A percentile compares a stretch with the other conserved stretches of the same genome.
Conservation (phyloP, 2,888 invertebrate species). For the Smittia aterrima region DNA sequence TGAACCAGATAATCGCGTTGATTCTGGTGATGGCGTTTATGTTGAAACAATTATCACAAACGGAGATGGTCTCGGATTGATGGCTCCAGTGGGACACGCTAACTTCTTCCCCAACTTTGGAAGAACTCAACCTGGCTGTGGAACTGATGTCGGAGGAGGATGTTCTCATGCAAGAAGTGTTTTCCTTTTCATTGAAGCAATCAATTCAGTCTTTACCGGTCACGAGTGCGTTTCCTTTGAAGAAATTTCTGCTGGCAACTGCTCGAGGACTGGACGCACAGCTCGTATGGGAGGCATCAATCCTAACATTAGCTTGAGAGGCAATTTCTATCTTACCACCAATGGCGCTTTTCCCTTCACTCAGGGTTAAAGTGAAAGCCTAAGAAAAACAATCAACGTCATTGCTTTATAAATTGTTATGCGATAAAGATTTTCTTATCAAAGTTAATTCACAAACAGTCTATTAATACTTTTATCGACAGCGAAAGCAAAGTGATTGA, state of each 20-base stretch:
- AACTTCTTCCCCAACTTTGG: slow-evolving; percentile 53
- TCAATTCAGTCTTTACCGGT: not conserved
- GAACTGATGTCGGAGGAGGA: not conserved
- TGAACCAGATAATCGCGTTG: slow-evolving; percentile 48
- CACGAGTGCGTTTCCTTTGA: not conserved
- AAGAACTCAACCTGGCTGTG: not conserved
- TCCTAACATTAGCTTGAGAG: no score
- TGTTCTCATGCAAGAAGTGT: not conserved
- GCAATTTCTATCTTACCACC: no score
- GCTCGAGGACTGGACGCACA: not conserved
- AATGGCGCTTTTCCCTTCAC: no score
- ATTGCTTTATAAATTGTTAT: no score
- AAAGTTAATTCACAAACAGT: no score
- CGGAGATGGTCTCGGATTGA: slow-evolving; percentile 49
- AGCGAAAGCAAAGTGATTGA: no score
- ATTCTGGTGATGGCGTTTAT: slow-evolving; percentile 49
- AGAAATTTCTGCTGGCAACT: not conserved
- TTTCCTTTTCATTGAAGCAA: not conserved
- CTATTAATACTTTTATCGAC: no score
- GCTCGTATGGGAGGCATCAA: no score
- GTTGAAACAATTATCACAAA: slow-evolving; percentile 54
- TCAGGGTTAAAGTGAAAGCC: no score
- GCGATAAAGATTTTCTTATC: no score
- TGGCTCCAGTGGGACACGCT: slow-evolving; percentile 49
- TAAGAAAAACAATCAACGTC: no score